Conservation (phyloP, 2,113 vertebrate genomes). For the Neotoma lepida region DNA sequence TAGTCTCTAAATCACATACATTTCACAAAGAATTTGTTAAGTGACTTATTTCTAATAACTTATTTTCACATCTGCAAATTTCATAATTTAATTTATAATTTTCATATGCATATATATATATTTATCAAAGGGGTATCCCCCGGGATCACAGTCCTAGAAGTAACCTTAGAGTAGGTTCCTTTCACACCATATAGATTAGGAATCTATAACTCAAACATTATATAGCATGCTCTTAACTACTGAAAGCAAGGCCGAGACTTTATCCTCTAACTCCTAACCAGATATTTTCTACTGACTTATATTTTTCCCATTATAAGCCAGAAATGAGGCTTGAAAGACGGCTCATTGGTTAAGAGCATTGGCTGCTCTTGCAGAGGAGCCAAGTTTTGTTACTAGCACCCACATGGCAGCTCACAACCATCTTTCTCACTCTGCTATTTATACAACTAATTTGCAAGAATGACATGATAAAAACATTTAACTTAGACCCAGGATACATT, state of each 20-base stretch:
- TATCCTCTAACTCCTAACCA: slow-evolving; percentile 40
- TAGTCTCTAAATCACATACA: slow-evolving; percentile 25
- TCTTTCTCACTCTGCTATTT: background rate
- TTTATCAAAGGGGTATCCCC: background rate
- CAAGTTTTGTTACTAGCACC: background rate
- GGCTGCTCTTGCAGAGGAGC: background rate
- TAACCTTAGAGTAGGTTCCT: background rate
- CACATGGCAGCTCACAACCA: background rate
- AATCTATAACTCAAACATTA: slow-evolving; percentile 32
- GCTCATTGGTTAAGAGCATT: background rate
- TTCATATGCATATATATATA: background rate
- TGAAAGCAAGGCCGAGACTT: background rate
- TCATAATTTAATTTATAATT: background rate
- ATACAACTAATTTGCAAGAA: slow-evolving; percentile 13
- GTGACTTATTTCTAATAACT: slow-evolving; percentile 16
- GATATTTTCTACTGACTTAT: slow-evolving; percentile 33
- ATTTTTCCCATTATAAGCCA: slow-evolving; percentile 6
- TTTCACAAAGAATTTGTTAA: slow-evolving; percentile 59
- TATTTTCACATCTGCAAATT: slow-evolving; percentile 37
- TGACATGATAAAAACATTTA: slow-evolving; percentile 29
- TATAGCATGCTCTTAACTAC: slow-evolving; percentile 12
- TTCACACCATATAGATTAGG: slow-evolving; percentile 50
- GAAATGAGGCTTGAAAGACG: background rate
- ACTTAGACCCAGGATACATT: slow-evolving; percentile 12
- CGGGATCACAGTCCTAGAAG: slow-evolving; percentile 16